Base-by-base conservation (phyloP, 2,797 vertebrate species). In the Sebastes iracundus region DNA sequence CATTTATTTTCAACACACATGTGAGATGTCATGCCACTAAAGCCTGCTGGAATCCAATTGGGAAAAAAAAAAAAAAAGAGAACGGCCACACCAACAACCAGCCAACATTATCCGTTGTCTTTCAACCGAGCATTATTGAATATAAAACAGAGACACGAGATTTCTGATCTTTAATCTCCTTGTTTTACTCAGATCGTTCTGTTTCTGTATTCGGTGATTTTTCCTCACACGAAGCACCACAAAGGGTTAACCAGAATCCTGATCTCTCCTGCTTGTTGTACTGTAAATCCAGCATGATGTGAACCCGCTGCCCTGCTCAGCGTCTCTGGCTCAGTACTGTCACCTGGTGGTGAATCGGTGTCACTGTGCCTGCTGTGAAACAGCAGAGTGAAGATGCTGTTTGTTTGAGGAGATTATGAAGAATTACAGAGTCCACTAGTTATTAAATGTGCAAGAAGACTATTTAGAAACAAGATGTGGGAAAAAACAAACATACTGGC, bases 221-320 rank as follows among this genome's bases (percentile, higher is more conserved):
- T 22, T 55, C 14, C 25, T 60, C 12, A 20, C 56, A 35, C 13
- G 14, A 7, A 5, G 10, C 27, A 6, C 46, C 67, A 22, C 35
- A n/a, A 82, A 77, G 87, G 72, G 87, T 90, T 85, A 86, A 92
- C 75, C n/a, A 2, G 2, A 62, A 77, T 12, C 28, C 69, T 70
- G 74, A 23, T 82, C 73, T 76, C 16, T 55, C n/a, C 61, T 23
- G 73, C 28, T 62, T 0, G 53, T 20, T 33, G 55, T 49, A 66
- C 30, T 42, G 59, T 61, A 63, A 79, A 88, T 86, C 59, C 65
- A 38, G 3, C 53, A 2, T 56, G 72, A 70, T 9, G 75, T 83
- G 82, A 86, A 87, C 81, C 30, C 32, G 38, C 61, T 79, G 77
- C 81, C 84, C 84, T 6, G 69, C 78, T 1, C 2, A 2, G 7